Evolutionary conservation across 1,140 invertebrate species (phyloP), one percentile per base, ranked within the genome.

Genomic region (Oscheius sp.): DNA sequence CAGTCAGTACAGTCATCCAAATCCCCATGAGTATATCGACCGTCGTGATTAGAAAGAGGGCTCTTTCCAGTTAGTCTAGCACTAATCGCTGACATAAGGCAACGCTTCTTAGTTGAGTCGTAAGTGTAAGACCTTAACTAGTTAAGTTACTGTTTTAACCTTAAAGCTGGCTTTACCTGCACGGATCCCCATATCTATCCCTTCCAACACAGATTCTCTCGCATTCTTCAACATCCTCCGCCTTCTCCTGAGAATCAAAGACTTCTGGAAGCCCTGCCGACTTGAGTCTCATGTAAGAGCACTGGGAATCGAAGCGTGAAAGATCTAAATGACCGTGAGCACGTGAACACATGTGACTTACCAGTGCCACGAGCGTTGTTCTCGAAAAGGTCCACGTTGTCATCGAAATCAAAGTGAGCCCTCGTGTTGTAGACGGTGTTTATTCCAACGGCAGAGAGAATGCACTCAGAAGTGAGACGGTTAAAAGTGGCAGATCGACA

Each of bases 1-100:
- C n/a, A n/a, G n/a, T n/a, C 49, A 20, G 23, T 55, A 23, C 49
- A 55, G 49, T 55, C 49, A 55, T 55, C 49, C 49, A 55, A 23
- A 55, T 55, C 49, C 4, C 49, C 49, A 23, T 55, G 49, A 55
- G 49, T 23, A 55, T 55, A 55, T 13, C 49, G 7, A 26, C 4
- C 23, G 7, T 55, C 49, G 23, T 55, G 49, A 23, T 13, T 13
- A 15, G 15, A 15, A 7, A 55, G 23, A 26, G 49, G 15, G 28
- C 49, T 55, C 49, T 26, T 55, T 26, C 49, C 49, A 7, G 49
- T 20, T 4, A 55, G 49, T 13, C 49, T 7, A 26, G 49, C 49
- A 23, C 49, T 55, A 23, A 55, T 23, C 23, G 7, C 4, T 4
- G 49, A 55, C 49, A 13, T 7, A 23, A 20, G 28, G 28, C 49